A percentile compares a stretch with the other conserved stretches of the same genome.
Conservation (phyloP, 2,888 invertebrate species). For the Leistus spinibarbis region DNA sequence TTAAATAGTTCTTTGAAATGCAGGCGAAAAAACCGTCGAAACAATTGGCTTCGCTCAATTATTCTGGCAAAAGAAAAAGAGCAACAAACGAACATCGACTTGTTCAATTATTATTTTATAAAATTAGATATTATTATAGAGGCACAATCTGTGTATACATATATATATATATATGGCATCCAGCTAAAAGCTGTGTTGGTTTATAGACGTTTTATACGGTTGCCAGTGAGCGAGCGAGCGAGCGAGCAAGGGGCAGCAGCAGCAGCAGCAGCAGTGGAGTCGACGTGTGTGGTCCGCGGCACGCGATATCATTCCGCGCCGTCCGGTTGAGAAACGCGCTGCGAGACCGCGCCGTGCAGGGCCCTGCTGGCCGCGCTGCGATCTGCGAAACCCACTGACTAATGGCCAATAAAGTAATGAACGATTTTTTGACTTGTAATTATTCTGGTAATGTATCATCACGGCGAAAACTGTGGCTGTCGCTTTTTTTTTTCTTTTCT, state of each 20-base stretch:
- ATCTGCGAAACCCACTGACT: neutral
- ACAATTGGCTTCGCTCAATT: neutral
- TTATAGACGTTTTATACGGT: neutral
- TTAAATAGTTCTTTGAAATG: too few species aligned
- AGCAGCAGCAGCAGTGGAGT: neutral
- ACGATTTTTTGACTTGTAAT: slow-evolving; percentile 16
- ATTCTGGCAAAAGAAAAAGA: neutral
- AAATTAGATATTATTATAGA: neutral
- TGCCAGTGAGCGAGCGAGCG: neutral
- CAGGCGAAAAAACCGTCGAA: neutral
- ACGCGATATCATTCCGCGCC: slow-evolving; percentile 30
- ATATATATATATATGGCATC: neutral
- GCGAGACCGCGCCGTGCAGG: neutral
- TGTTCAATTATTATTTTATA: neutral
- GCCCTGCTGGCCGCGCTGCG: neutral
- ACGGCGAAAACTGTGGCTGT: neutral
- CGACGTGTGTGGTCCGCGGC: slow-evolving; percentile 33
- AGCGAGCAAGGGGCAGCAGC: neutral
- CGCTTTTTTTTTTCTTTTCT: neutral
- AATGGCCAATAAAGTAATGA: slow-evolving; percentile 25
- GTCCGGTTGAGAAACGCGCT: slow-evolving; percentile 1
- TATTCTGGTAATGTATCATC: slow-evolving; percentile 4
- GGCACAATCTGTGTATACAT: neutral
- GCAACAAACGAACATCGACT: neutral
- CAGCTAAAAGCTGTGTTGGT: neutral